Base-by-base conservation (phyloP, 1,140 invertebrate genomes). In the Marisa cornuarietis region DNA sequence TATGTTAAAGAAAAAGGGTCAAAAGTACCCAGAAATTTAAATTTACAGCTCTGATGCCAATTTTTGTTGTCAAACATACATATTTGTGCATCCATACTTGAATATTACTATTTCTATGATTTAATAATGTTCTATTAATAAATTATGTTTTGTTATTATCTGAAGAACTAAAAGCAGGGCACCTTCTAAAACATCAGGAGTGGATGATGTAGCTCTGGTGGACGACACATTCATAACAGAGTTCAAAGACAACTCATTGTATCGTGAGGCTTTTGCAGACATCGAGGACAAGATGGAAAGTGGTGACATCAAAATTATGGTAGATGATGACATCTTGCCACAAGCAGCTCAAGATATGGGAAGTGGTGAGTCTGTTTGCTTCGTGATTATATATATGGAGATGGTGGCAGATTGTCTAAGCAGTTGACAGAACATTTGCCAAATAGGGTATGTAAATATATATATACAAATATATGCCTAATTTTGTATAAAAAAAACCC, bases 321-420 rank as follows among this genome's bases (percentile, higher is more conserved):
- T 69, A 18, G 78, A 79, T 74, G 79, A 79, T 81, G 87, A 88
- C 76, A 76, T 90, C 16, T 54, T 90, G 18, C 89, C 89, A 63
- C 83, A 87, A 20, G 85, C 83, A 68, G 87, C 87, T 10, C 82
- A 82, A 63, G 90, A 90, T 79, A 90, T 91, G 88, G 89, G 88
- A 18, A 68, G 87, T 83, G 89, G 89, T 90, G 78, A 54, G 77
- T 76, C 16, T 54, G 52, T 54, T 54, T 54, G 14, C 52, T 54
- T 9, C 8, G 14, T 8, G 52, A 9, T 9, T 54, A 58, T 18
- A 58, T 11, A 6, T 58, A 58, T 58, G 2, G 11, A 58, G 0
- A 42, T 3, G 54, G 54, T 58, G 54, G 54, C 16, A 58, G 9
- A 58, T 18, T 58, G 4, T 58, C 1, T 58, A 13, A 22, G 66